phyloP scores from a whole-genome alignment of 2,113 vertebrate species.

The Vireo altiloquus region DNA sequence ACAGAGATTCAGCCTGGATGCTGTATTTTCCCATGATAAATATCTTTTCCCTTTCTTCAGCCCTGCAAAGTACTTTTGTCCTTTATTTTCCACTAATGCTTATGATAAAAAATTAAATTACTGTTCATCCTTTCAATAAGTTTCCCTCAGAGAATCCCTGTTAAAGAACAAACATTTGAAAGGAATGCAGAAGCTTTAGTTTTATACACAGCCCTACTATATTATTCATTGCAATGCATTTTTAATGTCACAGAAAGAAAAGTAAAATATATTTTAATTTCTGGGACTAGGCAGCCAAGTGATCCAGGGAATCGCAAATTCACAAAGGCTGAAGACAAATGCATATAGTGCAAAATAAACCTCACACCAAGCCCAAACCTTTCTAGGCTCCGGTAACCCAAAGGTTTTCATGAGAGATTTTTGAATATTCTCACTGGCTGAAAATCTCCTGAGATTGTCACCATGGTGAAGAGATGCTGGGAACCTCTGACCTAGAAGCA shows the following conservation, averaged over 20 bases:
- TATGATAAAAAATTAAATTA: constrained; percentile 86
- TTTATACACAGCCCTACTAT: constrained; percentile 78
- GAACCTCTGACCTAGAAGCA: constrained; percentile 52
- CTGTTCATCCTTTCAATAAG: constrained; percentile 76
- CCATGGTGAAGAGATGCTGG: neutral
- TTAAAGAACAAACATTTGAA: constrained; percentile 81
- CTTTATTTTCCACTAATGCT: constrained; percentile 78
- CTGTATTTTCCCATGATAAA: constrained; percentile 71
- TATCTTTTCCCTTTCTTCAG: constrained; percentile 68
- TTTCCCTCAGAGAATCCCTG: constrained; percentile 74
- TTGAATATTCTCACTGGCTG: constrained; percentile 17
- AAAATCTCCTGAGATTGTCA: constrained; percentile 35
- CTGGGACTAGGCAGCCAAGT: constrained; percentile 56
- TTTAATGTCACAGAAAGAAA: constrained; percentile 77
- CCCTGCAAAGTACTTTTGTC: constrained; percentile 73
- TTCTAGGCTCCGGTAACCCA: neutral
- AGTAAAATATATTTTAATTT: constrained; percentile 80
- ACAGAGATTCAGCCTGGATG: constrained; percentile 51
- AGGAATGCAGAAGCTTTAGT: constrained; percentile 69
- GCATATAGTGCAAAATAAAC: neutral
- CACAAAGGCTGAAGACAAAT: constrained; percentile 47
- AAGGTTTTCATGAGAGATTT: neutral
- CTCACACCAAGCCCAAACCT: neutral
- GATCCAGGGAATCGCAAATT: constrained; percentile 65
- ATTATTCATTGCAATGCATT: constrained; percentile 82